A percentile compares a stretch with the other conserved stretches of the same genome.
These are phyloP conservation scores for Phrynosoma platyrhinos DNA, from an alignment of 2,113 vertebrate genomes.

Conservation along the genomic window DNA sequence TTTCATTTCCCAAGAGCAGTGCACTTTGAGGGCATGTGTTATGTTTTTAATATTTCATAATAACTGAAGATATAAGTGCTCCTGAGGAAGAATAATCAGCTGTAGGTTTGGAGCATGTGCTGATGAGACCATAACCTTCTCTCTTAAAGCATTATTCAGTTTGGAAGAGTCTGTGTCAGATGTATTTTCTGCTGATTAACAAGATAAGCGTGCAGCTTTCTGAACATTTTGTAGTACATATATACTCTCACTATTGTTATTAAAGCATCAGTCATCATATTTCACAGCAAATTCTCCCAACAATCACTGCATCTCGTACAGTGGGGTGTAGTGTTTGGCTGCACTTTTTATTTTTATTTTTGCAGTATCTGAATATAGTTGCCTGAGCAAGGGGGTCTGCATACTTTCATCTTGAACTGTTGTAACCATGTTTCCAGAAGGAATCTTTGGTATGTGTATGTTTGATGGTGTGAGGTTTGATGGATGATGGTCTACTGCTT, in stretches of 20 bases:
- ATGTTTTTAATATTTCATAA: neutral
- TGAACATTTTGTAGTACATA: neutral
- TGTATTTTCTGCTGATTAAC: neutral
- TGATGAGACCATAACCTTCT: neutral
- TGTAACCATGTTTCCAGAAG: neutral
- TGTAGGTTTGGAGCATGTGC: neutral
- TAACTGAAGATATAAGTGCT: neutral
- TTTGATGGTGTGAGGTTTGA: neutral
- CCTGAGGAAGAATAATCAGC: neutral
- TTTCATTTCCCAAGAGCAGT: neutral
- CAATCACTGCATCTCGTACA: neutral
- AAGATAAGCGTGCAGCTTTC: neutral
- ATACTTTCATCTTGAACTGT: neutral
- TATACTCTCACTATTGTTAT: neutral
- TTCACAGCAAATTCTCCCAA: neutral
- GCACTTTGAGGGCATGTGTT: neutral
- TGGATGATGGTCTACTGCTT: no score
- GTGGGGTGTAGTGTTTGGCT: neutral
- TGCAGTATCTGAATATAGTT: neutral
- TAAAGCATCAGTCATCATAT: neutral
- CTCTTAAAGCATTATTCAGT: neutral
- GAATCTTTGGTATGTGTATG: neutral
- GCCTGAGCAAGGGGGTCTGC: neutral
- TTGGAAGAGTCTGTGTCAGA: neutral
- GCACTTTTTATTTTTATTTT: neutral